These are phyloP conservation scores for Gulo gulo DNA, from an alignment of 2,113 vertebrate genomes.

Conservation along the genomic window DNA sequence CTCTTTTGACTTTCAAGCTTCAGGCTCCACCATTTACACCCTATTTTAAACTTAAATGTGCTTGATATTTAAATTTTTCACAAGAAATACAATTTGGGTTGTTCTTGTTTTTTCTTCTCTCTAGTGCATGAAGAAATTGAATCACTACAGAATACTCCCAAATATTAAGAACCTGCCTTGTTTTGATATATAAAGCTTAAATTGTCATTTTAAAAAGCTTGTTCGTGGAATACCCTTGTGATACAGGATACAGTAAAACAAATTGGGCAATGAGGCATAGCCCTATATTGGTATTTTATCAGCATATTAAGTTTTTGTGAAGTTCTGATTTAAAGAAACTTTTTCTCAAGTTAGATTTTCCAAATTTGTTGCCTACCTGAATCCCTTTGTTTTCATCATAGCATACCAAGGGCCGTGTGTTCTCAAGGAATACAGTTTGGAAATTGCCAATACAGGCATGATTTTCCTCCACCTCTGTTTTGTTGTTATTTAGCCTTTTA, in stretches of 20 bases:
- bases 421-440: not conserved
- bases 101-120: not conserved
- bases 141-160: not conserved
- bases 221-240: not conserved
- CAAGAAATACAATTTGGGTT: not conserved
- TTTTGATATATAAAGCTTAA: not conserved
- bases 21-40: not conserved
- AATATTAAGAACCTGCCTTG: not conserved
- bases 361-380: not conserved
- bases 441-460: not conserved
- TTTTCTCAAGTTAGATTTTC: conserved; percentile 1
- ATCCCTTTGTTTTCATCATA: not conserved
- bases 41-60: not conserved
- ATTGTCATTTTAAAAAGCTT: not conserved
- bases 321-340: not conserved
- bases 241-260: not conserved
- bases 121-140: not conserved
- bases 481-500: not conserved
- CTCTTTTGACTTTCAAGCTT: not conserved
- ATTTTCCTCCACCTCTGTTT: not conserved
- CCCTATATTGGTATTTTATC: conserved; percentile 2
- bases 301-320: not conserved
- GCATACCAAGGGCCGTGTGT: not conserved
- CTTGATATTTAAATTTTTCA: conserved; percentile 14
- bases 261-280: not conserved